phyloP scores from a whole-genome alignment of 2,797 vertebrate genomes.

The Tympanoctomys barrerae region DNA sequence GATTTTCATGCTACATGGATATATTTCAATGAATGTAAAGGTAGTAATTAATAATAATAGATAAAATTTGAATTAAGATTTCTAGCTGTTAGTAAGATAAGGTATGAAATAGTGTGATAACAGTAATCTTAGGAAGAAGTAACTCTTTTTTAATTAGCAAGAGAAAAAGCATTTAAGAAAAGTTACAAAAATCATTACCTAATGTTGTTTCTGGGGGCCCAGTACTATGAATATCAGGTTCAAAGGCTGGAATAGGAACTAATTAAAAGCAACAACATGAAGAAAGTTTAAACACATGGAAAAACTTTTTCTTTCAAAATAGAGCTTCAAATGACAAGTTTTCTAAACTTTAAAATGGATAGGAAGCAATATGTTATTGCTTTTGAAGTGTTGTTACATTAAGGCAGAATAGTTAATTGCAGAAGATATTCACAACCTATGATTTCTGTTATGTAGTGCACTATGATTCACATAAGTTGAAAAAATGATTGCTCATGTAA shows the following conservation, averaged over 20 bases:
- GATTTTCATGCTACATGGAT: not conserved
- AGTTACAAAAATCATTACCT: conserved; percentile 77
- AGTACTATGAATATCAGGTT: conserved; percentile 77
- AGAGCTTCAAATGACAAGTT: conserved; percentile 18
- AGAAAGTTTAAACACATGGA: conserved; percentile 20
- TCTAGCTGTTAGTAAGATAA: not conserved
- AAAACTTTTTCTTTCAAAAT: conserved; percentile 45
- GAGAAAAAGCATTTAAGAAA: conserved; percentile 15
- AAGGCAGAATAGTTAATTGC: not conserved
- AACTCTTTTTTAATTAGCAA: conserved; percentile 40
- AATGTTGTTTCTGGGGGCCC: conserved; percentile 78
- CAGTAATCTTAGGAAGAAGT: not conserved
- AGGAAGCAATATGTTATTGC: not conserved
- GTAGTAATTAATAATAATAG: not conserved
- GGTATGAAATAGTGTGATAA: not conserved
- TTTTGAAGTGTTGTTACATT: not conserved
- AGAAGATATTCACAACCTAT: not conserved
- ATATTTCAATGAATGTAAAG: not conserved
- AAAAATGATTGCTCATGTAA: not conserved
- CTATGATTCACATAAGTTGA: not conserved
- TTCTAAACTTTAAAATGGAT: not conserved
- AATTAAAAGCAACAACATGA: conserved; percentile 69
- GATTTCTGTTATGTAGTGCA: not conserved
- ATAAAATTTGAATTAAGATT: not conserved
- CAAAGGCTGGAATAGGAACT: conserved; percentile 79